Base-by-base conservation (phyloP, 2,797 vertebrate species). In the Phalanger gymnotis region DNA sequence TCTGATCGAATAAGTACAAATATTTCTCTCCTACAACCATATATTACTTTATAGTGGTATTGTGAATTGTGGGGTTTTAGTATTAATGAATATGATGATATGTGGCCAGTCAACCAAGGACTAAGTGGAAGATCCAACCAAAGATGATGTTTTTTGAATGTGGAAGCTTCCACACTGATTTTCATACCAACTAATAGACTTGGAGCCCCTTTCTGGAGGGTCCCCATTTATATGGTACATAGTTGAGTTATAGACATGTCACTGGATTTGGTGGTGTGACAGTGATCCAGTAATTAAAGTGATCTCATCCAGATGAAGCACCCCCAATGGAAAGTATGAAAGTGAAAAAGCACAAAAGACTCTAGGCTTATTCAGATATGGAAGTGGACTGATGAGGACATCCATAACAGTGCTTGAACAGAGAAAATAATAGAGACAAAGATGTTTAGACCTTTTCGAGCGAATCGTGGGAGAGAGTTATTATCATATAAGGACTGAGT, bases 371-470 rank as follows among this genome's bases (percentile, higher is more conserved):
- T 98, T 94, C 96, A 98, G 97, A 97, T 98, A 98, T 98, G 98
- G 97, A 98, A 98, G 98, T 98, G 98, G 98, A 98, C 98, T 98
- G 98, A 99, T 99, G 99, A 97, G 90, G 96, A 98, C 98, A 99
- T 98, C 96, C 98, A 98, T 98, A 98, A 98, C 98, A 98, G 98
- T 98, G 98, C 98, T 99, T 98, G 97, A 99, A 99, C 98, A 99
- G 98, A 98, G 98, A 99, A 99, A 99, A 98, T 98, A 98, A 99
- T 98, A 99, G 97, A 98, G 98, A 98, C 98, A 99, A 99, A 99
- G 99, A 99, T 98, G 98, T 99, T 99, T 99, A 99, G 99, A 99
- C 98, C 99, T 99, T 99, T 99, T 98, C 98, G 99, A 99, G 99
- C 99, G 99, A 99, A 99, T 98, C 98, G 98, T 99, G 99, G 98